phyloP scores from a whole-genome alignment of 2,888 invertebrate species.

The Prosopocoilus inquinatus region DNA sequence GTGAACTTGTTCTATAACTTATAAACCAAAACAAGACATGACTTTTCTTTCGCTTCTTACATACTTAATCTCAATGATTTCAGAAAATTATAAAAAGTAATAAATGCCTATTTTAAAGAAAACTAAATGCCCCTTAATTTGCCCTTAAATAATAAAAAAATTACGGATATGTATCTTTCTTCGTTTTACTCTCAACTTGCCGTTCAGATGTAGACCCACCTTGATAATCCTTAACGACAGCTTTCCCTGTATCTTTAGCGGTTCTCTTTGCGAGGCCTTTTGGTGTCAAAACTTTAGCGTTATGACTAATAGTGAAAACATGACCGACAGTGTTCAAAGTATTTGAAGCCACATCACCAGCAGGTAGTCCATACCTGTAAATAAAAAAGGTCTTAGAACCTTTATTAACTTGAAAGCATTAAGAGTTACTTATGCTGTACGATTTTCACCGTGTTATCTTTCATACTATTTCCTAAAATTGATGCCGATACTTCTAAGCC shows the following conservation, averaged over 20 bases:
- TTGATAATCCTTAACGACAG: conserved; percentile 48
- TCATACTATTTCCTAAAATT: conserved; percentile 61
- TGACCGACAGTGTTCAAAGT: conserved; percentile 71
- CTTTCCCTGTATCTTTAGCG: conserved; percentile 62
- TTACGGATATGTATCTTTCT: too few relatives aligned
- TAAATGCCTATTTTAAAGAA: too few relatives aligned
- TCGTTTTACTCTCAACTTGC: too few relatives aligned
- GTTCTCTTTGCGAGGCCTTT: conserved; percentile 64
- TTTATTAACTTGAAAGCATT: not conserved
- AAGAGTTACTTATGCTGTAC: conserved; percentile 67
- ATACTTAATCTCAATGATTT: too few relatives aligned
- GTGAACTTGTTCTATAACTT: too few relatives aligned
- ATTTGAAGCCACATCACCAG: conserved; percentile 63
- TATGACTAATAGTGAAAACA: conserved; percentile 62
- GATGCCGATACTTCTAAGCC: conserved; percentile 70
- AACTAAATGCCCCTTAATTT: too few relatives aligned
- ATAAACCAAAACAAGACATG: too few relatives aligned
- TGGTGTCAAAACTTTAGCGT: conserved; percentile 64
- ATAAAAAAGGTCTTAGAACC: conserved; percentile 1
- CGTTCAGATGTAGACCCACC: not conserved
- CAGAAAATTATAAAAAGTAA: too few relatives aligned
- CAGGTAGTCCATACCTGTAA: conserved; percentile 66
- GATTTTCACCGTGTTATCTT: conserved; percentile 71
- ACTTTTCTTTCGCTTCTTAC: too few relatives aligned
- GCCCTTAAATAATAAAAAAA: too few relatives aligned